Base-by-base conservation (phyloP, 1,140 invertebrate species). In the Colletes latitarsis region DNA sequence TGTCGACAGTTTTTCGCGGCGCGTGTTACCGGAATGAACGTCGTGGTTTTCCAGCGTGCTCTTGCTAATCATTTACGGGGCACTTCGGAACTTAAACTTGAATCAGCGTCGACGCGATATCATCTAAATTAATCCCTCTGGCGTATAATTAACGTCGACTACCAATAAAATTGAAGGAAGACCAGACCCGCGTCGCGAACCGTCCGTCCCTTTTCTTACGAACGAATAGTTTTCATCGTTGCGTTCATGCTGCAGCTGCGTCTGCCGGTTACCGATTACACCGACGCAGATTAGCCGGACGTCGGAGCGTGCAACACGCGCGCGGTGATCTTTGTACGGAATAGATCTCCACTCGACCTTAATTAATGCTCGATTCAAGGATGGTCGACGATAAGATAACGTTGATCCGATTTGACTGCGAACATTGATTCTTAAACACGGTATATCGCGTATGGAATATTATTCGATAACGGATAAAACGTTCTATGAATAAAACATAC, bases 101-200 rank as follows among this genome's bases (percentile, higher is more conserved):
- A 58, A 75, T 39, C 72, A 60, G 10, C 46, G 5, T 15, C 17
- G 41, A n/a, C 77, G n/a, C 63, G 78, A 80, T 75, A 75, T 12
- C 71, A 80, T 75, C 78, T 80, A 62, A 75, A 80, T 74, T 46
- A 80, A 74, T 75, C 55, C 63, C 49, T 62, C 72, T 52, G 6
- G 78, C 43, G 78, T 67, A 12, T 79, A 79, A 80, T 75, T 74
- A 80, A 75, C 53, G 78, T 53, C 69, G 39, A 79, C 69, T 73
- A 19, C 60, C 70, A 79, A 79, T 73, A 73, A 60, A 80, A 80
- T 62, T 75, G 72, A 80, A 75, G 17, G 49, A 72, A 30, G 14
- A 39, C 41, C 2, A 14, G 8, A 17, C 10, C 2, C 15, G 1
- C 43, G 5, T 70, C 30, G n/a, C 14, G 17, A 52, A 43, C 19